These are phyloP conservation scores for Sturnira hondurensis DNA, from an alignment of 2,113 vertebrate genomes.

Conservation along the genomic window DNA sequence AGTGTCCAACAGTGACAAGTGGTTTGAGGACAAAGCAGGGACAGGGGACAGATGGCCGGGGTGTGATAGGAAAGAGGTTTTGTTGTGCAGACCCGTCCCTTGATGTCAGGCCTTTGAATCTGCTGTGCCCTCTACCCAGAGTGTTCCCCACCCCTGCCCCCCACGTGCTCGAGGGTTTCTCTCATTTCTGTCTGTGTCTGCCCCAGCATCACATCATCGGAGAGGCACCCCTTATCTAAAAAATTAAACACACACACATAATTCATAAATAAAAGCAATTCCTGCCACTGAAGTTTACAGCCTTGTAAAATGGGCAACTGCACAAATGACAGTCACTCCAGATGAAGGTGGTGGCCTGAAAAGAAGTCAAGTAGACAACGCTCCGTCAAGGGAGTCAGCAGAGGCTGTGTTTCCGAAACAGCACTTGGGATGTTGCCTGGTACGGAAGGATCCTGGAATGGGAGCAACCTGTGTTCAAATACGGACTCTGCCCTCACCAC, in stretches of 20 bases:
- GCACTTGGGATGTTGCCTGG: not conserved
- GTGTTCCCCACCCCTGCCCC: accelerated
- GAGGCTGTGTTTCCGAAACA: not conserved
- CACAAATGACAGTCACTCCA: not conserved
- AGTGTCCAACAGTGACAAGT: not conserved
- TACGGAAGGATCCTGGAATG: not conserved
- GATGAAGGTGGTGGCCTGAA: not conserved
- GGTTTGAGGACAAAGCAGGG: not conserved
- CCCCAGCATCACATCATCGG: not conserved
- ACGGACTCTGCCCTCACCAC: not conserved
- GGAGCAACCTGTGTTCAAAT: not conserved
- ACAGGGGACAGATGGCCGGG: not conserved
- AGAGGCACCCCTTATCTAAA: not conserved
- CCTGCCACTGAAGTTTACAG: not conserved
- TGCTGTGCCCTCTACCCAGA: not conserved
- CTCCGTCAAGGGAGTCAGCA: not conserved
- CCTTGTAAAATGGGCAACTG: not conserved
- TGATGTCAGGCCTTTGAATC: not conserved
- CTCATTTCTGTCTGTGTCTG: not conserved
- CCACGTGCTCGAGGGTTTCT: not conserved
- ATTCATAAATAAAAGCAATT: not conserved
- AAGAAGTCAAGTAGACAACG: not conserved
- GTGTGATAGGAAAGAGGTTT: not conserved
- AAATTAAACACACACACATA: not conserved
- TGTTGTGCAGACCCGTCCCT: not conserved